Evolutionary conservation across 1,140 invertebrate genomes (phyloP).

Genomic region (Bombus pascuorum): DNA sequence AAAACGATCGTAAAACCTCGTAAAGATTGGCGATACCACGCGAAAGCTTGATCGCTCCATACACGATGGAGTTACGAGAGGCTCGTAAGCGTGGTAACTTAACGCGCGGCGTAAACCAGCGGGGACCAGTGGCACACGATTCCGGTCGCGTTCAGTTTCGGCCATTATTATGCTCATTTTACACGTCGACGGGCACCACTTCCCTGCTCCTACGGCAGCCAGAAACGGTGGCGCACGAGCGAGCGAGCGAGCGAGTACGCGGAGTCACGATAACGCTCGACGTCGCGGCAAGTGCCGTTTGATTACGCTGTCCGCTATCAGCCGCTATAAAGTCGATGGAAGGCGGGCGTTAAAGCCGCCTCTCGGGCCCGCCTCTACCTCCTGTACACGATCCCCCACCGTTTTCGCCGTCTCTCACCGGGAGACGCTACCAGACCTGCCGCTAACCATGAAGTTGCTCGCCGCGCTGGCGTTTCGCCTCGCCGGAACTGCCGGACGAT

Average conservation of each 20-base stretch:
- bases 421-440: conserved; percentile 64
- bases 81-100: conserved; percentile 29
- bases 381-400: conserved; percentile 67
- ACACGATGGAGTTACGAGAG: conserved; percentile 27
- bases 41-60: conserved; percentile 27
- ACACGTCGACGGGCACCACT: conserved; percentile 16
- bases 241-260: background rate
- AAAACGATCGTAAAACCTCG: conserved; percentile 28
- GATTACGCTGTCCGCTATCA: conserved; percentile 73
- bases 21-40: conserved; percentile 29
- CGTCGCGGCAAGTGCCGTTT: conserved; percentile 70
- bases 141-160: conserved; percentile 37
- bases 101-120: conserved; percentile 22
- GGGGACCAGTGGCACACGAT: background rate
- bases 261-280: conserved; percentile 49
- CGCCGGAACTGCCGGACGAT: conserved; percentile 38
- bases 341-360: conserved; percentile 78
- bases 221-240: background rate
- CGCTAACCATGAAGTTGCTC: conserved; percentile 56
- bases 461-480: conserved; percentile 27
- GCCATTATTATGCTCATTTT: conserved; percentile 44
- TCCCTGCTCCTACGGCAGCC: no score
- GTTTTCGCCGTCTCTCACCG: conserved; percentile 49
- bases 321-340: conserved; percentile 73
- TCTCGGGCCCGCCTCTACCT: conserved; percentile 77